These are phyloP conservation scores for Dusona sp. DNA, from an alignment of 2,888 invertebrate genomes.

Conservation along the genomic window DNA sequence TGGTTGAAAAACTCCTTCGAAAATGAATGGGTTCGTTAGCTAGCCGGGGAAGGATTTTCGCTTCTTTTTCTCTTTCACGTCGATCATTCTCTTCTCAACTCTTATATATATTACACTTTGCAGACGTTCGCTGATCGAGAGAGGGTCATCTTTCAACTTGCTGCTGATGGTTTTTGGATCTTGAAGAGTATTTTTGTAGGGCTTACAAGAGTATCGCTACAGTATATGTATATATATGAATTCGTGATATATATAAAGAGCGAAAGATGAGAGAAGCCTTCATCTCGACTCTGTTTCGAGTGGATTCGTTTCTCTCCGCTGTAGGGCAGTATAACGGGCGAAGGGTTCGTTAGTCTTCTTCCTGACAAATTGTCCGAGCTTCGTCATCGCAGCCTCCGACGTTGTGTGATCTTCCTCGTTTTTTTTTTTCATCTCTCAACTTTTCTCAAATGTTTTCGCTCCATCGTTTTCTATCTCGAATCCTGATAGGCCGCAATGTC, in stretches of 20 bases:
- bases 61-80: slow-evolving; percentile 29
- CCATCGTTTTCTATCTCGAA: slow-evolving; percentile 5
- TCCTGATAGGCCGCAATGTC: slow-evolving; percentile 36
- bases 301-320: slow-evolving; percentile 16
- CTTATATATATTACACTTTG: slow-evolving; percentile 5
- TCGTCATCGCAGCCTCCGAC: slow-evolving; percentile 69
- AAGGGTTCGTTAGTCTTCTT: slow-evolving; percentile 61
- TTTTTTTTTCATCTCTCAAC: slow-evolving; percentile 49
- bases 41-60: slow-evolving; percentile 38
- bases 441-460: slow-evolving; percentile 54
- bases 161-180: slow-evolving; percentile 40
- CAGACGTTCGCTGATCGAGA: slow-evolving; percentile 51
- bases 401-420: neutral
- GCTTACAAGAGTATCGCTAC: slow-evolving; percentile 48
- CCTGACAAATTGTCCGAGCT: slow-evolving; percentile 78
- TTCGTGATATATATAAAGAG: slow-evolving; percentile 25
- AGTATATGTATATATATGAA: slow-evolving; percentile 15
- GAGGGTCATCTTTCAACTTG: slow-evolving; percentile 49
- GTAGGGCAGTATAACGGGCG: slow-evolving; percentile 9
- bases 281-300: slow-evolving; percentile 51
- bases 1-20: slow-evolving; percentile 72
- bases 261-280: slow-evolving; percentile 27
- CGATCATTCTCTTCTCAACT: slow-evolving; percentile 28
- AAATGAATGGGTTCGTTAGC: slow-evolving; percentile 81
- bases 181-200: slow-evolving; percentile 58